phyloP scores from a whole-genome alignment of 1,140 invertebrate species.

The Pomacea maculata region DNA sequence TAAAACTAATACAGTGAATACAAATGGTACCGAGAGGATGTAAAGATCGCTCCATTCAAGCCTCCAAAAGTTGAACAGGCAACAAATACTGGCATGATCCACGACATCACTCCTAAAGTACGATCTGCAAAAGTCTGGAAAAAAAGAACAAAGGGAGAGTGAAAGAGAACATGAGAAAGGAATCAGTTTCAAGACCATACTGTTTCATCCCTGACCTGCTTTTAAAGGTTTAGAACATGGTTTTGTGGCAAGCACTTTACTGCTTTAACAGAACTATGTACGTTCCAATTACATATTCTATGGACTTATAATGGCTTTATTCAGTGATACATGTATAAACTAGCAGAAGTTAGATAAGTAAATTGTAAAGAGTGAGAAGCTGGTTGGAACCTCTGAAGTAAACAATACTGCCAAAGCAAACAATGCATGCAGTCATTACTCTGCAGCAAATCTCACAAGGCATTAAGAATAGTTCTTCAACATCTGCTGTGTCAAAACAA shows the following conservation, averaged over 20 bases:
- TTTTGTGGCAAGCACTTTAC: no score
- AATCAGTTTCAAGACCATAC: background rate
- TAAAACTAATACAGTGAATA: no score
- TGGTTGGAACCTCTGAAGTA: no score
- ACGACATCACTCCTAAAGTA: conserved; percentile 90
- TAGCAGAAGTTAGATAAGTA: no score
- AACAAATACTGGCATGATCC: conserved; percentile 96
- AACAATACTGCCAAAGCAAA: no score
- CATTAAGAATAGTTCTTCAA: background rate
- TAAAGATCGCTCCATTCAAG: conserved; percentile 96
- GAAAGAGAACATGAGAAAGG: conserved; percentile 20
- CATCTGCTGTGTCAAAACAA: background rate
- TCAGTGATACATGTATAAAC: no score
- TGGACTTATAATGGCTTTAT: no score
- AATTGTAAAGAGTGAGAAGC: no score
- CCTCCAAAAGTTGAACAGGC: conserved; percentile 98
- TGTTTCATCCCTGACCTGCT: background rate
- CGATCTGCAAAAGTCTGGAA: conserved; percentile 87
- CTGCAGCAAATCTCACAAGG: no score
- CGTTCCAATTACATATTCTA: no score
- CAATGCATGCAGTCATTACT: no score
- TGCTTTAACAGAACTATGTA: no score
- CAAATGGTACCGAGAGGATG: conserved; percentile 76
- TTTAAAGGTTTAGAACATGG: background rate
- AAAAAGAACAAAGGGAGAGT: background rate